Evolutionary conservation across 2,797 vertebrate genomes (phyloP), one percentile per base, ranked within the genome.

Genomic region (Gymnopithys bicolor): DNA sequence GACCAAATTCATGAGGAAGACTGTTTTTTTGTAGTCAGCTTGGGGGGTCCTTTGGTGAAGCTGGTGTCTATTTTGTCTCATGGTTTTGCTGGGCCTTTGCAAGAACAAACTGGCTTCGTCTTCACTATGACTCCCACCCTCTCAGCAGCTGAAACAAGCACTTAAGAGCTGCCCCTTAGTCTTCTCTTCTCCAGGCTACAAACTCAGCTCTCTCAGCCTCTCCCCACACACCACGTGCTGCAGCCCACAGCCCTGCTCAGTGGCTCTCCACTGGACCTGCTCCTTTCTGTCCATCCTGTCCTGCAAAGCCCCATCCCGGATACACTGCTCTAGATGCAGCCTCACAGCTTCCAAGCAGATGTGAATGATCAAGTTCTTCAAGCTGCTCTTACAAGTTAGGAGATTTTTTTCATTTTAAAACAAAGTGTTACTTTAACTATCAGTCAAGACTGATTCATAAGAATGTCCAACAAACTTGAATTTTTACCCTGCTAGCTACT

Each of bases 391-490:
- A 28, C 23, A 10, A 48, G 28, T n/a, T 46, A 55, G 12, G 33
- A 23, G 19, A 6, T 5, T 0, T 6, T 46, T 48, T 35, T 6
- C 3, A 1, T 49, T 79, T 74, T 92, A 78, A 92, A 94, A 76
- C 55, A 74, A 93, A 60, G n/a, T 84, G 48, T 58, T 90, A 67
- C 41, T 84, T 88, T 10, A 87, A 64, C 71, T 59, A 59, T 55
- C 52, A 60, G 45, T 87, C 60, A 69, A 60, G 51, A 89, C 32
- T 6, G 14, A 81, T 68, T 41, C 37, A 62, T 35, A 18, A 71
- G 39, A 91, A 78, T 4, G 15, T 75, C 91, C 32, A 48, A 62
- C 9, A 35, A n/a, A 78, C 49, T 58, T 45, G 33, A 70, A 75
- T 21, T 53, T 78, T 43, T 48, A 81, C n/a, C 30, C 18, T 78